Base-by-base conservation (phyloP, 2,797 vertebrate species). In the Aplochiton taeniatus region DNA sequence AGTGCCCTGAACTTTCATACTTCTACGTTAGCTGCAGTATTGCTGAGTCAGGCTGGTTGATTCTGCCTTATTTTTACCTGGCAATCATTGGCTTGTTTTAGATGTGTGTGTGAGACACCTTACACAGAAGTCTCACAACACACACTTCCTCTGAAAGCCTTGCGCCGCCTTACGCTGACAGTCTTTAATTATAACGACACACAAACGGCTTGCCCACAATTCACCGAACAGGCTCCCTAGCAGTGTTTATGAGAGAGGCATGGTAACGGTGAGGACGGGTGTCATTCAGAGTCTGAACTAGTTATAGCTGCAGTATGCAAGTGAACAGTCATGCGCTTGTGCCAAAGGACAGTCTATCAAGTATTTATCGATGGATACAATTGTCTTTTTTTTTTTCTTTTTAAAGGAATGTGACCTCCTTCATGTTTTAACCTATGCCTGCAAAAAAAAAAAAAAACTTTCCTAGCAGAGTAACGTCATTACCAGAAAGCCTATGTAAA, bases 401-500 rank as follows among this genome's bases (percentile, higher is more conserved):
- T 69, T 45, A 41, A 63, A 69, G 60, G 54, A 71, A 63, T 44
- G n/a, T 51, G 20, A 9, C 50, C 52, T 58, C 69, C 65, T 70
- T 66, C 53, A 20, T 55, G 31, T 19, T 63, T 57, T 54, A 16
- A 56, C 57, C 68, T 56, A 49, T 6, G 65, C 72, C 76, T 55
- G 60, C 54, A 72, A 73, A 72, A 18, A 68, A 49, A 46, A 73
- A 69, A 19, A 49, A 20, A 19, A 57, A 54, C 70, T 56, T 54
- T 14, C 18, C 74, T 43, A 70, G 74, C 73, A 80, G 81, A 74
- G n/a, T 61, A 85, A 31, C 31, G 2, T 31, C 6, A 79, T 88
- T 86, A 89, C 84, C 86, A 75, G 78, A 56, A 83, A 78, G 87
- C 88, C 88, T 89, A 64, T 60, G 72, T 42, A 58, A 70, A 59